Conservation (phyloP, 2,113 vertebrate species). For the Cromileptes altivelis region DNA sequence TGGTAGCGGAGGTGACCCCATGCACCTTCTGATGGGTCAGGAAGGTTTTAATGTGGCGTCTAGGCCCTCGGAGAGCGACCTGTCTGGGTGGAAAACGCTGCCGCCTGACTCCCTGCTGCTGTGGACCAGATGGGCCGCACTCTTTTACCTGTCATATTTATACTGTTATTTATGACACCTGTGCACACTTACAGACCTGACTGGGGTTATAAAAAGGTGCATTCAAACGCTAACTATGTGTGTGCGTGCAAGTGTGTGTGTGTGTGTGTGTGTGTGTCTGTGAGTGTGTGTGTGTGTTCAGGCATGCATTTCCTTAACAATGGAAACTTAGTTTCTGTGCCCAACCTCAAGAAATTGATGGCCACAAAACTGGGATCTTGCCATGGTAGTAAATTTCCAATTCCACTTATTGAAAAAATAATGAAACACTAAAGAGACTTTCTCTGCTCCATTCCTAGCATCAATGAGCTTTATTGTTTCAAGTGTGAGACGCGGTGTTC, state of each 20-base stretch:
- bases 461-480: conserved; percentile 64
- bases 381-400: conserved; percentile 74
- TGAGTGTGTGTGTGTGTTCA: conserved; percentile 37
- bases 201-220: conserved; percentile 51
- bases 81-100: conserved; percentile 16
- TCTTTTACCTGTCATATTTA: conserved; percentile 65
- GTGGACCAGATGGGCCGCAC: conserved; percentile 60
- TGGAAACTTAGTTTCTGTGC: conserved; percentile 77
- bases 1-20: conserved; percentile 49
- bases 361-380: conserved; percentile 66
- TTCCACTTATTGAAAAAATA: conserved; percentile 73
- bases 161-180: conserved; percentile 67
- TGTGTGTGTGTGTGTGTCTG: conserved; percentile 23
- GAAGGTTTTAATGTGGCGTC: conserved; percentile 43
- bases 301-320: conserved; percentile 75
- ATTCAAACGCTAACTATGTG: conserved; percentile 42
- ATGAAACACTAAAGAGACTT: conserved; percentile 56
- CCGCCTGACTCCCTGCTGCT: conserved; percentile 40
- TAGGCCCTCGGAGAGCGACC: background rate
- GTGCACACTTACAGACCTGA: conserved; percentile 45
- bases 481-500: conserved; percentile 34
- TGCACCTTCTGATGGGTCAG: conserved; percentile 44
- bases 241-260: conserved; percentile 10
- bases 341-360: conserved; percentile 77
- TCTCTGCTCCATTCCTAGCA: conserved; percentile 54